Base-by-base conservation (phyloP, 2,888 invertebrate species). In the Drosophila tripunctata region DNA sequence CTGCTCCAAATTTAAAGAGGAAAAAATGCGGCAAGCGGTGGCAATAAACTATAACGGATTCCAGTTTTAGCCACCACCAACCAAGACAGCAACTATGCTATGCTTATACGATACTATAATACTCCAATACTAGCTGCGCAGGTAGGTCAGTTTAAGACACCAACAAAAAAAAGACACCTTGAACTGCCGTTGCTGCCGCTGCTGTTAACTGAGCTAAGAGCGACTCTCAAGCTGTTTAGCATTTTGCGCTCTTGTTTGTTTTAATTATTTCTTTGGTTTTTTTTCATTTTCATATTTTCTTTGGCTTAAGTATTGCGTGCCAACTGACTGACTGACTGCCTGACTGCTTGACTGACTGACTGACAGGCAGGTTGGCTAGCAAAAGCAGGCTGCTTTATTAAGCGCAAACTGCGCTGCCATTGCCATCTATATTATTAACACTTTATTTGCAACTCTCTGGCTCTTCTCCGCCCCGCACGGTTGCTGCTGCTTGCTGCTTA, bases 31-130 rank as follows among this genome's bases (percentile, higher is more conserved):
- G 61, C 69, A 73, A 72, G 60, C 82, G 63, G 65, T 51, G 64
- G 84, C 78, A 75, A 88, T 87, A 87, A 87, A 87, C 84, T 86
- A 88, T 87, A 87, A 87, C 87, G 87, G 87, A 88, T 87, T 87
- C 87, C 78, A 70, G 81, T 84, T 87, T 77, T 67, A 77, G 72
- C 81, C 81, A 85, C 86, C 83, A 71, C 83, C 77, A 51, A 22
- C n/a, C 30, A 17, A 44, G n/a, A 15, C 58, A 62, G 24, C 61
- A 45, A 24, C 43, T 27, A 10, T 8, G 3, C 27, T 24, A n/a
- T n/a, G n/a, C n/a, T n/a, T n/a, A n/a, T n/a, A n/a, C n/a, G n/a
- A n/a, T 41, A 19, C 38, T 19, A 33, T 36, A 12, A 27, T 31
- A 36, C 40, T 40, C 44, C 47, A 44, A 38, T n/a, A 44, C 48